Evolutionary conservation across 2,797 vertebrate species (phyloP), one percentile per base, ranked within the genome.

Genomic region (Periparus ater): DNA sequence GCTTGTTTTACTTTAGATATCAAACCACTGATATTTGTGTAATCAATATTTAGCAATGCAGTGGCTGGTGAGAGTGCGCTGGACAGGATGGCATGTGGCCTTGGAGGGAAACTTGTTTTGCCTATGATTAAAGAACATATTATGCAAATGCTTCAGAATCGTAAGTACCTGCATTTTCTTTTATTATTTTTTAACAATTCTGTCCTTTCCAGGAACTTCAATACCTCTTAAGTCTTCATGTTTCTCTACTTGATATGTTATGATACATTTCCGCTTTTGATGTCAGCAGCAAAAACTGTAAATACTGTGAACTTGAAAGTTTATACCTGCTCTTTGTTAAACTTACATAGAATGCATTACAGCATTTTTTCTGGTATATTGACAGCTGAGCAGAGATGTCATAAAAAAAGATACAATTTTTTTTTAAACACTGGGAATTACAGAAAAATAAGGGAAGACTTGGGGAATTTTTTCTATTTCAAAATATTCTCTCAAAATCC

Each of bases 61-160:
- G 99, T 99, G 82, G 99, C 99, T 44, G 99, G 99, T 26, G 99
- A 99, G 96, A 99, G 99, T 29, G 99, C 99, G 4, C 97, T 99
- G 63, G 99, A 99, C 98, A 98, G 99, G 88, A 99, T 99, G 70
- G 99, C 99, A 13, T 99, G 99, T 94, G 99, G 99, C 62, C 98
- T 99, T 81, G 99, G 99, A 90, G 99, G 99, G 45, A 99, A 99
- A 95, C 99, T 99, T 17, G 99, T 99, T 85, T 96, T 99, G 30
- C 99, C 99, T 8, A 99, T 99, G 98, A 99, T 99, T 97, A 99
- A 99, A 96, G 99, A 99, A 93, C 99, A 99, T 95, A 99, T 99
- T 91, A 99, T 99, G 99, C 98, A 99, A 95, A 99, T 99, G 99
- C 98, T 99, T 84, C 99, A 99, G 96, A 99, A 99, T 96, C 97